phyloP scores from a whole-genome alignment of 2,888 invertebrate genomes.

The Epinotia bilunana region DNA sequence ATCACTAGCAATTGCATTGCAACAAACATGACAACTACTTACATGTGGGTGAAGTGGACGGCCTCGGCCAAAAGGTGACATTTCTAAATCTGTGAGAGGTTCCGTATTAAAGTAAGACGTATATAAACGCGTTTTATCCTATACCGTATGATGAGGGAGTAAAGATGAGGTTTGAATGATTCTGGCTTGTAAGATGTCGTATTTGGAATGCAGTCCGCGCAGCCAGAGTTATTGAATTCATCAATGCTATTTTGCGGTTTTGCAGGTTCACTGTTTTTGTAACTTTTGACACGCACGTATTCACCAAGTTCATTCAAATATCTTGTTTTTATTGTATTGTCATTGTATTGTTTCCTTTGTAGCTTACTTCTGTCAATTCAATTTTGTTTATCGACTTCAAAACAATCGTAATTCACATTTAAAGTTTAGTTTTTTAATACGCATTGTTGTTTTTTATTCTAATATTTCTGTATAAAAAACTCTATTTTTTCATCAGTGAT shows the following conservation, averaged over 20 bases:
- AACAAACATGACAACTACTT: conserved; percentile 16
- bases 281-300: background rate
- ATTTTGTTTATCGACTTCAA: too few species aligned
- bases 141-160: conserved; percentile 12
- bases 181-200: background rate
- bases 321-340: background rate
- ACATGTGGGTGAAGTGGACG: conserved; percentile 45
- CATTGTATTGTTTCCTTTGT: too few species aligned
- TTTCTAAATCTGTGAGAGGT: conserved; percentile 48
- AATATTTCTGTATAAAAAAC: background rate
- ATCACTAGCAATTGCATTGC: conserved; percentile 24
- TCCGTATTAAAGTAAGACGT: conserved; percentile 29
- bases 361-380: too few species aligned
- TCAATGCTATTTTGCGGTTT: conserved; percentile 40
- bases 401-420: too few species aligned
- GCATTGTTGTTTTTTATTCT: too few species aligned
- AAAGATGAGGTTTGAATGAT: conserved; percentile 17
- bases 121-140: background rate
- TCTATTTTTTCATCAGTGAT: background rate
- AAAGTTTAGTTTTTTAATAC: too few species aligned
- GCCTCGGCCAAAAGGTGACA: conserved; percentile 51
- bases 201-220: conserved; percentile 33
- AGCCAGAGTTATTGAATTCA: conserved; percentile 29
- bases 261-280: conserved; percentile 5
- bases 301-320: background rate